phyloP scores from a whole-genome alignment of 2,113 vertebrate genomes.

The Pelecanoides urinatrix region DNA sequence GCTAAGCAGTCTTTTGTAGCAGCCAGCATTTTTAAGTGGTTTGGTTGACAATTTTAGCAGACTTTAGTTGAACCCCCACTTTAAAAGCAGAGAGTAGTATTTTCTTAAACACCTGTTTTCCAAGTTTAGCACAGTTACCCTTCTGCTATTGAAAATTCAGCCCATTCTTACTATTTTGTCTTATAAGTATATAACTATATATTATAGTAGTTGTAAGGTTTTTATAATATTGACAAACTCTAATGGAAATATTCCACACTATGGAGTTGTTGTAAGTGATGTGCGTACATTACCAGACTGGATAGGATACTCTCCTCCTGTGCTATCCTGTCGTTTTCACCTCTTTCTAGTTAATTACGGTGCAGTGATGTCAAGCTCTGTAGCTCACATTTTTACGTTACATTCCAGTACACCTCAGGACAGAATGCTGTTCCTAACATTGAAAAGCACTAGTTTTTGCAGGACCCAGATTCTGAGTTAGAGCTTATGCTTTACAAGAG shows the following conservation, averaged over 20 bases:
- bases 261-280: background rate
- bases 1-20: background rate
- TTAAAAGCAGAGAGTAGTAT: background rate
- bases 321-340: background rate
- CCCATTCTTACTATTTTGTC: background rate
- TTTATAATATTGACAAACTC: background rate
- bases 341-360: background rate
- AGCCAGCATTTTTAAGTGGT: background rate
- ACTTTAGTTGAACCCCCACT: background rate
- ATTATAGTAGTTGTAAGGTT: background rate
- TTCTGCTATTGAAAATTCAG: background rate
- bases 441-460: background rate
- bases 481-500: background rate
- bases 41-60: background rate
- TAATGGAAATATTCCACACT: background rate
- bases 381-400: background rate
- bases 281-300: background rate
- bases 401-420: background rate
- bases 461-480: background rate
- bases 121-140: background rate
- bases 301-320: background rate
- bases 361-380: background rate
- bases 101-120: background rate
- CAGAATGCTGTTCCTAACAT: background rate
- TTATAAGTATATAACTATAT: background rate